These are phyloP conservation scores for Hypercompe scribonia DNA, from an alignment of 2,888 invertebrate genomes.

Conservation along the genomic window DNA sequence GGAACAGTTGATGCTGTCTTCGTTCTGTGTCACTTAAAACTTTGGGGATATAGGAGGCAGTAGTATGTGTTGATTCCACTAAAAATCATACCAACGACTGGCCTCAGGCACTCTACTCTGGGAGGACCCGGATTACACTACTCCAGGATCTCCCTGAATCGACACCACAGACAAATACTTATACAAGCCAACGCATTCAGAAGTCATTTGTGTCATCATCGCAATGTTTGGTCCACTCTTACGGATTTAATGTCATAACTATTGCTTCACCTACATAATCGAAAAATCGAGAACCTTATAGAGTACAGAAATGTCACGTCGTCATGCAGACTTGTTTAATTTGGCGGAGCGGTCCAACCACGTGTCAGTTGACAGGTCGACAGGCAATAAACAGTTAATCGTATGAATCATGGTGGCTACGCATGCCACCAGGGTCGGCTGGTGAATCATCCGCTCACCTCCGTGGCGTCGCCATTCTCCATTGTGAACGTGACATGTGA, in stretches of 20 bases:
- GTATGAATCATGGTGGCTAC: constrained; percentile 44
- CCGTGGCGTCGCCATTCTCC: constrained; percentile 9
- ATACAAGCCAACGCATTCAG: no score
- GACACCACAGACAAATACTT: no score
- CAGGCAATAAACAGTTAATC: constrained; percentile 42
- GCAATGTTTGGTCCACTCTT: background rate
- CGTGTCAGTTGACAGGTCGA: constrained; percentile 26
- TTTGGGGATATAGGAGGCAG: no score
- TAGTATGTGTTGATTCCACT: no score
- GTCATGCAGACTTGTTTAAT: constrained; percentile 3
- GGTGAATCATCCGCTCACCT: constrained; percentile 43
- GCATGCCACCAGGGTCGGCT: constrained; percentile 28
- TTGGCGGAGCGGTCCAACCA: constrained; percentile 8
- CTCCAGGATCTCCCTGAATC: no score
- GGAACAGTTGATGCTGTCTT: no score
- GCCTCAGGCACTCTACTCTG: no score
- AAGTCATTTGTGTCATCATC: background rate
- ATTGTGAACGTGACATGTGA: constrained; percentile 19
- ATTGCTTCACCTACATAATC: background rate
- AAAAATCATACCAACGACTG: no score
- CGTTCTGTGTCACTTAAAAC: no score
- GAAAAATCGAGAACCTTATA: background rate
- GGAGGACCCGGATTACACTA: no score
- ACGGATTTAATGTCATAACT: background rate
- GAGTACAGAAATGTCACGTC: background rate